Conservation (phyloP, 2,113 vertebrate genomes). For the Sminthopsis crassicaudata region DNA sequence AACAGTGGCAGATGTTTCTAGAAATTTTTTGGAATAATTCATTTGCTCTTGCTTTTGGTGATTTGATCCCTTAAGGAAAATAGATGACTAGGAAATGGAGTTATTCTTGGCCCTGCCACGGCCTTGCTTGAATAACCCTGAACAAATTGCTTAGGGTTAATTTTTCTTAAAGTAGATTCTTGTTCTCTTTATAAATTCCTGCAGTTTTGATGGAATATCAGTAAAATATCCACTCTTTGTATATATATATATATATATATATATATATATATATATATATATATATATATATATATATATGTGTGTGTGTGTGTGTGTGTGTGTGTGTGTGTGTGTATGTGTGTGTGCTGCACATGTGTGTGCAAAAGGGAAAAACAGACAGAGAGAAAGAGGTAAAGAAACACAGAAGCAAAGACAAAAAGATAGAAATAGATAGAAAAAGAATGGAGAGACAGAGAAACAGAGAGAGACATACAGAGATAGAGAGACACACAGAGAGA, state of each 20-base stretch:
- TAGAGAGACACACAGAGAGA: too few species aligned
- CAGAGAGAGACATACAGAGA: too few species aligned
- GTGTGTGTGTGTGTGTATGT: too few species aligned
- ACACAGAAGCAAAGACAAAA: not conserved
- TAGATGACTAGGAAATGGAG: not conserved
- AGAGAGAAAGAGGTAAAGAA: not conserved
- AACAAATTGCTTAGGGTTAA: not conserved
- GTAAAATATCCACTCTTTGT: not conserved
- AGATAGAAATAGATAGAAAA: not conserved
- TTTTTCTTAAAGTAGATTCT: not conserved
- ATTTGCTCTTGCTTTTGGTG: constrained; percentile 37
- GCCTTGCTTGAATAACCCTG: not conserved
- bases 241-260: not conserved
- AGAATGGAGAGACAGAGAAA: too few species aligned
- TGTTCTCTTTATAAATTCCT: not conserved
- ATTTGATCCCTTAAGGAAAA: constrained; percentile 14
- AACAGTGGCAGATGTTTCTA: constrained; percentile 31
- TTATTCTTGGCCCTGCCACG: constrained; percentile 38
- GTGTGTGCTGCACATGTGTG: too few species aligned
- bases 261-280: not conserved
- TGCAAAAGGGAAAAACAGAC: not conserved
- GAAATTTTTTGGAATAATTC: constrained; percentile 12
- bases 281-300: too few species aligned
- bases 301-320: too few species aligned
- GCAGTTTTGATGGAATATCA: not conserved